Percentiles rank a stretch among this genome's conserved stretches.
phyloP scores from a whole-genome alignment of 2,797 vertebrate genomes.

The Pseudomugil gertrudae region DNA sequence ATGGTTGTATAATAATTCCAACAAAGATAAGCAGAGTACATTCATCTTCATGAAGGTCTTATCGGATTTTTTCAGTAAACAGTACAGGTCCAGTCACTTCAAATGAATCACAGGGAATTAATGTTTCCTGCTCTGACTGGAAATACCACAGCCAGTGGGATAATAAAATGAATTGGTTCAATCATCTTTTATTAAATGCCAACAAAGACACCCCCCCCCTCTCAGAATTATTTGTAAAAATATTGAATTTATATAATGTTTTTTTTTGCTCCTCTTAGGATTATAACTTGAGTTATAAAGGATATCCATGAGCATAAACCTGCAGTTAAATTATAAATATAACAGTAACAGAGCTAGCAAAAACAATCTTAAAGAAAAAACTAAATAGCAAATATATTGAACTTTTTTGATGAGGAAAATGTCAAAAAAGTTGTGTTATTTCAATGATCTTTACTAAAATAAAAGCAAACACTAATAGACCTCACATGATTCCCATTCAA shows the following conservation, averaged over 20 bases:
- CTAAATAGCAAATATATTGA: neutral
- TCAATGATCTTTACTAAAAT: neutral
- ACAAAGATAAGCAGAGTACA: conserved; percentile 32
- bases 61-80: conserved; percentile 52
- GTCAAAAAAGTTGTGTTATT: neutral
- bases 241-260: conserved; percentile 4
- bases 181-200: conserved; percentile 46
- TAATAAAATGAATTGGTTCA: conserved; percentile 55
- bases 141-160: conserved; percentile 46
- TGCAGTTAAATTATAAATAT: neutral
- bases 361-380: no score
- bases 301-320: neutral
- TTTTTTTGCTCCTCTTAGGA: conserved; percentile 1
- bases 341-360: no score
- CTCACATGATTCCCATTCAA: neutral
- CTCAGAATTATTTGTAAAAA: conserved; percentile 30
- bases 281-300: neutral
- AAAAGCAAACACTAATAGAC: neutral
- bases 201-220: conserved; percentile 32
- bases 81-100: conserved; percentile 31
- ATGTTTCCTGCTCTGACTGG: conserved; percentile 36
- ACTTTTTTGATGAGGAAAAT: neutral
- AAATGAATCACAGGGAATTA: conserved; percentile 58
- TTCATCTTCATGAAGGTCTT: conserved; percentile 43
- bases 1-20: conserved; percentile 13